Evolutionary conservation across 2,888 invertebrate genomes (phyloP), one percentile per base, ranked within the genome.

Genomic region (Macropis europaea): DNA sequence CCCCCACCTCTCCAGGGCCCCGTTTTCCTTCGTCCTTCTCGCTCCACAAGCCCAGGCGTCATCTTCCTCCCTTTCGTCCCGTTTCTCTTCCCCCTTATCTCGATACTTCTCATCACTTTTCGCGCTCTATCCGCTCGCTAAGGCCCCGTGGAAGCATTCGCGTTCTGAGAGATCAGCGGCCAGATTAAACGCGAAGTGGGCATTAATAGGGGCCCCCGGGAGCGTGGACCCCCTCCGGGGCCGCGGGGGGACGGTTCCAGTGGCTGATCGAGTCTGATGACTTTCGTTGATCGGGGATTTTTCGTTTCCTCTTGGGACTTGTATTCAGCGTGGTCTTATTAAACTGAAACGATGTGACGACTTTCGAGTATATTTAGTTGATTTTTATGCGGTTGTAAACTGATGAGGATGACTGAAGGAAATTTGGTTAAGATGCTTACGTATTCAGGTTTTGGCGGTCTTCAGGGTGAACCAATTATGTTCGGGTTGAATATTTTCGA

Each of bases 31-130:
- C 64, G 42, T 57, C 68, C 42, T 32, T 38, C 50, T 43, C 43
- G 17, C 54, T 13, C 60, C n/a, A 3, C 68, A 50, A n/a, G 26
- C 28, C 34, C n/a, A 47, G 36, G 24, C 43, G 38, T 47, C 57
- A 38, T 19, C 63, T 43, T 71, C 43, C 61, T 32, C 13, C 50
- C 59, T 43, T 30, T 30, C 40, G 32, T 40, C 52, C 50, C 36
- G 61, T 45, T 45, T 47, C 24, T 26, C 56, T 22, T 52, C n/a
- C 59, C 40, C 54, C 69, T 70, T 68, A 73, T 70, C 76, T 62
- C 57, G 54, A 48, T 57, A 61, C 67, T 70, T 72, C 78, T 70
- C 76, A 68, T 79, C 76, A 70, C 70, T 77, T 77, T 77, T 78
- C 72, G 76, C 79, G 76, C 68, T 78, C 75, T 66, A 72, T 72